Conservation (phyloP, 2,888 invertebrate genomes). For the Choreutis nemorana region DNA sequence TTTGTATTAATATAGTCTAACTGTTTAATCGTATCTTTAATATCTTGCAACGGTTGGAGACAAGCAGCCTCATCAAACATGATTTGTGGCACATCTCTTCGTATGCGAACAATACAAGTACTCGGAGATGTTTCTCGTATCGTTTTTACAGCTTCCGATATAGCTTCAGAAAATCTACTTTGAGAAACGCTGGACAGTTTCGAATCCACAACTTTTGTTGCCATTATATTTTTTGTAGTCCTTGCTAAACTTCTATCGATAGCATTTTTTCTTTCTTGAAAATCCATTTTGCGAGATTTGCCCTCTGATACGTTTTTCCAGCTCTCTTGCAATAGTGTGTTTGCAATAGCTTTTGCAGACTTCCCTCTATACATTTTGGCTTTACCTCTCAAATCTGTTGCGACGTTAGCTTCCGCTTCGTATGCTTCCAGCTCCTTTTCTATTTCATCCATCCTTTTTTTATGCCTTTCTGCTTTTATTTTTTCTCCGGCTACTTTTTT, state of each 20-base stretch:
- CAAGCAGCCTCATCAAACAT: conserved; percentile 60
- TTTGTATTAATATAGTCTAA: conserved; percentile 69
- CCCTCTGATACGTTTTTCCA: conserved; percentile 58
- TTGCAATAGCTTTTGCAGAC: conserved; percentile 78
- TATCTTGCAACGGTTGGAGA: conserved; percentile 62
- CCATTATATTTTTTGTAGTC: conserved; percentile 24
- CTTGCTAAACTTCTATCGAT: conserved; percentile 25
- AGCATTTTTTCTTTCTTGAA: conserved; percentile 24
- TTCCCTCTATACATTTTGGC: conserved; percentile 73
- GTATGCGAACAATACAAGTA: conserved; percentile 38
- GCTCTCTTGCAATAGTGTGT: conserved; percentile 69
- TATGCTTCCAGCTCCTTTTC: conserved; percentile 41
- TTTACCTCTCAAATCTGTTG: conserved; percentile 58
- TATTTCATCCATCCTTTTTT: conserved; percentile 50
- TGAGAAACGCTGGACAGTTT: conserved; percentile 20
- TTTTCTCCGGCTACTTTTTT: conserved; percentile 47
- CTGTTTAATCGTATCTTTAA: conserved; percentile 69
- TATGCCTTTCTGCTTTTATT: conserved; percentile 43
- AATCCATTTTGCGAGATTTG: conserved; percentile 29
- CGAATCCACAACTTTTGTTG: conserved; percentile 19
- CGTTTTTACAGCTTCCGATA: conserved; percentile 31
- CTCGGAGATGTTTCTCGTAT: conserved; percentile 35
- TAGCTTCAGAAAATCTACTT: conserved; percentile 22
- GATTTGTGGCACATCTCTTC: conserved; percentile 39
- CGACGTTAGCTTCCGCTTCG: conserved; percentile 49